Conservation (phyloP, 2,797 vertebrate genomes). For the Lacerta bilineata region DNA sequence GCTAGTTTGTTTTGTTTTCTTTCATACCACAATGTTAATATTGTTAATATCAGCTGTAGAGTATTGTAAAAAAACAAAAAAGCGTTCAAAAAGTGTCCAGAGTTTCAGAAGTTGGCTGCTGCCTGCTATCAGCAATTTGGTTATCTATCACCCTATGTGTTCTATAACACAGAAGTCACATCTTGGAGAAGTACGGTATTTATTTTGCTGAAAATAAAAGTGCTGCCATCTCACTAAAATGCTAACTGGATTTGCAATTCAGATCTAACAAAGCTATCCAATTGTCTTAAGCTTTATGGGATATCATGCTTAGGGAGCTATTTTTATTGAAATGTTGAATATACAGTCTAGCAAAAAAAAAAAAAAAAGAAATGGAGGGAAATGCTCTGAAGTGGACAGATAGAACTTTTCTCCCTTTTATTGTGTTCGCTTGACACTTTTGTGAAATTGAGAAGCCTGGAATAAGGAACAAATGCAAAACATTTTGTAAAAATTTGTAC, state of each 20-base stretch:
- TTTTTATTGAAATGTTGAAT: conserved; percentile 85
- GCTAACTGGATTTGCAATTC: conserved; percentile 77
- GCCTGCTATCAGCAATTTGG: conserved; percentile 64
- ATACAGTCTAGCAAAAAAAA: conserved; percentile 82
- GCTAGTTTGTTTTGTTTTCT: conserved; percentile 59
- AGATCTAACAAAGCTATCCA: conserved; percentile 80
- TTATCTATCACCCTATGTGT: conserved; percentile 64
- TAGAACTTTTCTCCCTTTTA: conserved; percentile 86
- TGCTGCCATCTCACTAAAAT: conserved; percentile 78
- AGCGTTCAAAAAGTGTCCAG: conserved; percentile 63
- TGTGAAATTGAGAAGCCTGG: conserved; percentile 94
- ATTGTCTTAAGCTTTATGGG: conserved; percentile 80
- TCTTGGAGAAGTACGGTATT: conserved; percentile 66
- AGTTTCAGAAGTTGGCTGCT: conserved; percentile 65
- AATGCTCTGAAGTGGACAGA: conserved; percentile 76
- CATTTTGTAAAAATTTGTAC: conserved; percentile 99
- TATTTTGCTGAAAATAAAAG: conserved; percentile 71
- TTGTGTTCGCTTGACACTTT: conserved; percentile 96
- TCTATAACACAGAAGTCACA: conserved; percentile 60
- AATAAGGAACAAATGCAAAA: conserved; percentile 79
- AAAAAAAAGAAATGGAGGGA: conserved; percentile 73
- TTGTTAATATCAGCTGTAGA: conserved; percentile 79
- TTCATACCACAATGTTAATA: conserved; percentile 76
- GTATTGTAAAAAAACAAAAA: conserved; percentile 73
- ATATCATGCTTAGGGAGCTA: conserved; percentile 84